Evolutionary conservation across 2,797 vertebrate genomes (phyloP), one percentile per base, ranked within the genome.

Genomic region (Malurus splendens): DNA sequence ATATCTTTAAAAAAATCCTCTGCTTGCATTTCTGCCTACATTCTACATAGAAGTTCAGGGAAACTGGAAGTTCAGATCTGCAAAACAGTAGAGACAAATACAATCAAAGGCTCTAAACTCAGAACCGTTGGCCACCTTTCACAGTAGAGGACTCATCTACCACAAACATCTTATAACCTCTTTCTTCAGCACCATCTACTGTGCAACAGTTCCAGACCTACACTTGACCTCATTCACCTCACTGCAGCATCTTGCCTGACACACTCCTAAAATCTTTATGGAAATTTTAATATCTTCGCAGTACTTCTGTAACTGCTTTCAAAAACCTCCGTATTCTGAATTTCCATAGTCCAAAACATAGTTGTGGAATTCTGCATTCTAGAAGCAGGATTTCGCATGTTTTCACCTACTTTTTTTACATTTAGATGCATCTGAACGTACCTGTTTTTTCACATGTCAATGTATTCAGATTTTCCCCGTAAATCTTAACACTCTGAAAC

Each of bases 1-100:
- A 7, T 5, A 2, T n/a, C 59, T 28, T 51, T n/a, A 2, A 0
- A 7, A 6, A 47, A 55, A 33, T n/a, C 4, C 19, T 68, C 30
- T 28, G 9, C 42, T 77, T 57, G 57, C 24, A 50, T 23, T 70
- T 54, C 14, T 71, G 45, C 17, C 25, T 72, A 42, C 16, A 7
- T 10, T 4, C 39, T 55, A 75, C 47, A 47, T 0, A 68, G 19
- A 75, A 54, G 14, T 54, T 57, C 8, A 8, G 9, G 4, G 6
- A 42, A 87, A 65, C 20, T 41, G 38, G 14, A 67, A 87, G 39
- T 74, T 80, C 13, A 61, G 44, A 50, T 51, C 8, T 38, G 28
- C 22, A 68, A 51, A 83, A 44, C 18, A 45, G 27, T 1, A 56
- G 15, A 45, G 85, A 50, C 4, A 25, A 66, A 45, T 39, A 51